Base-by-base conservation (phyloP, 2,888 invertebrate genomes). In the Acleris cristana region DNA sequence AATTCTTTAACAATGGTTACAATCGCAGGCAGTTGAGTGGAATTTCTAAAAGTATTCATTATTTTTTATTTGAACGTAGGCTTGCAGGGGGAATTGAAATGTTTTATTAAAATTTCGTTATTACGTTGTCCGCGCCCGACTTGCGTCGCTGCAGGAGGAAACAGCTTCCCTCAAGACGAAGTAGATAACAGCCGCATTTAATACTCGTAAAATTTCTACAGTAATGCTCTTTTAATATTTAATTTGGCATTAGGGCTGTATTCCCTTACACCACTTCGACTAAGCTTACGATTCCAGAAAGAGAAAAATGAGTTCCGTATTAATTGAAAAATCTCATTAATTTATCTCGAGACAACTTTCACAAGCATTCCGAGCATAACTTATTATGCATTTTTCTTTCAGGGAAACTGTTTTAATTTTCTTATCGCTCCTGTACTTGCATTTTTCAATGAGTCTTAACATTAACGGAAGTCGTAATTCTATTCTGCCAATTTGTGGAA, bases 221-320 rank as follows among this genome's bases (percentile, higher is more conserved):
- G 76, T 84, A 84, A 85, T 88, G 83, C 82, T 82, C 81, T 87
- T 89, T 91, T 88, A 88, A 88, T 90, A 89, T 90, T 89, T 89
- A 88, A 90, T 89, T 88, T 82, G 83, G 82, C 82, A 84, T 83
- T 85, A 83, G 82, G 80, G 78, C 79, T 74, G 76, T 77, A 74
- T 78, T 79, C 74, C 79, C 79, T 74, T 71, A 72, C 69, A 69
- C 72, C 66, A 75, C 75, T 79, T 81, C 80, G 76, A 77, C 76
- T 75, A 74, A 78, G 77, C 74, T 78, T 70, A 74, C 77, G 76
- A 75, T 76, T 69, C 75, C 64, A 75, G 70, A 75, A 72, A 70
- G 70, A 76, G 69, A 77, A 79, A 82, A 82, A 84, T 80, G 72
- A 76, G 75, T 77, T 73, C 70, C 70, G 65, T 60, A 72, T 73